Conservation (phyloP, 2,113 vertebrate genomes). For the Empidonax traillii region DNA sequence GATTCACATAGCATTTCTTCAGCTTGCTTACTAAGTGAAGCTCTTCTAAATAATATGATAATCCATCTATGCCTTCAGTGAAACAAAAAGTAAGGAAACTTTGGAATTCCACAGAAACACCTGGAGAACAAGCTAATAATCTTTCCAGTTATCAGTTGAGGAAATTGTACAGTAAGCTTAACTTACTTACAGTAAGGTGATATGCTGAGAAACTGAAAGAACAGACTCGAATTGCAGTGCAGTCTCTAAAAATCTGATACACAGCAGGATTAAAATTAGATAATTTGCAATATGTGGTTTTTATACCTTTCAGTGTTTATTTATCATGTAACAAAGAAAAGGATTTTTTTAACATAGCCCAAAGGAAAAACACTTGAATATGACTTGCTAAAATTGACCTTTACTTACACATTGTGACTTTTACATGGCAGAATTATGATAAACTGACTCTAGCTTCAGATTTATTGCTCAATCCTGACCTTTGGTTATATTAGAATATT, state of each 20-base stretch:
- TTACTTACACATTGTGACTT: constrained; percentile 66
- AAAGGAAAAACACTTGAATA: constrained; percentile 45
- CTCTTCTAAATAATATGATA: neutral
- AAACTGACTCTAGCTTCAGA: constrained; percentile 66
- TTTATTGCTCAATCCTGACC: constrained; percentile 69
- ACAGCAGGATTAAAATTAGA: neutral
- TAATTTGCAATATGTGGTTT: neutral
- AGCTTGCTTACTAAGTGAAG: neutral
- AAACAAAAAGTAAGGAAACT: neutral
- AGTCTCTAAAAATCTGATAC: neutral
- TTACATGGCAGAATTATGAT: constrained; percentile 73
- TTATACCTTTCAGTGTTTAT: constrained; percentile 14
- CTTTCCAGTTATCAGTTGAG: neutral
- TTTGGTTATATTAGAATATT: constrained; percentile 71
- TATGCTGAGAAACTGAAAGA: neutral
- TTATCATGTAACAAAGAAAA: neutral
- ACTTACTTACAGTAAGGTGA: neutral
- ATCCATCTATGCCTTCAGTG: neutral
- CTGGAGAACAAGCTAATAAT: neutral
- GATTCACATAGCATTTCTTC: neutral
- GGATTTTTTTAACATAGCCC: neutral
- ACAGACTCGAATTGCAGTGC: neutral
- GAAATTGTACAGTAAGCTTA: neutral
- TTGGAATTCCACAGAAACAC: neutral
- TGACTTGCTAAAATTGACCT: constrained; percentile 72